Evolutionary conservation across 2,113 vertebrate genomes (phyloP), one percentile per base, ranked within the genome.

Genomic region (Anhinga anhinga): DNA sequence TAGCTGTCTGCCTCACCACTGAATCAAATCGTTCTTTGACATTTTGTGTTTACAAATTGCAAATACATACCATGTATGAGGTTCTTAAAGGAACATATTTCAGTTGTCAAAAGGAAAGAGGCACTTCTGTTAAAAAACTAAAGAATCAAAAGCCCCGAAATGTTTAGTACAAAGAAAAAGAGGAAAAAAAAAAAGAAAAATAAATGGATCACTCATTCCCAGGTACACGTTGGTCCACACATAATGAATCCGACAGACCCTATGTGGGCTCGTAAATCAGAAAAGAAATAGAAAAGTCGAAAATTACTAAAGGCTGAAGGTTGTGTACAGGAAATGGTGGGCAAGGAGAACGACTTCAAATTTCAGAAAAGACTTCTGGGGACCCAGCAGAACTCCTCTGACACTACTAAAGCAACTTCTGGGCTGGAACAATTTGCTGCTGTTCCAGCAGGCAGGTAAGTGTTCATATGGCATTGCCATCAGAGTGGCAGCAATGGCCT

Each of bases 51-150:
- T 96, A 94, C 93, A 94, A 90, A 95, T 42, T 76, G 87, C 47
- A 97, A 90, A 96, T 78, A 65, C 72, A 92, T 93, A 93, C 78
- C 85, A 67, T 58, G 63, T 72, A 96, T 94, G 85, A 97, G 74
- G 79, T 82, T 95, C 95, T 97, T 97, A 97, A 97, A 97, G 95
- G 90, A 95, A 90, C 79, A 32, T 90, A 88, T 56, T 96, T 90
- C 88, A 93, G 27, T 62, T 85, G 55, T 84, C 84, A 90, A 62
- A 65, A 84, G 50, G 18, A 58, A 94, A 92, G 94, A 73, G 42
- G 40, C 36, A 84, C 12, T 81, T 80, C 44, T 82, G 15, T 22
- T 82, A 53, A 90, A 86, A 59, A 34, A 13, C 8, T 32, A 23
- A 65, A 49, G 82, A 89, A 72, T 58, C 23, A 80, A 90, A 16